A percentile compares a stretch with the other conserved stretches of the same genome.
Evolutionary conservation across 1,140 invertebrate species (phyloP).

Genomic region (Drosophila sp.): DNA sequence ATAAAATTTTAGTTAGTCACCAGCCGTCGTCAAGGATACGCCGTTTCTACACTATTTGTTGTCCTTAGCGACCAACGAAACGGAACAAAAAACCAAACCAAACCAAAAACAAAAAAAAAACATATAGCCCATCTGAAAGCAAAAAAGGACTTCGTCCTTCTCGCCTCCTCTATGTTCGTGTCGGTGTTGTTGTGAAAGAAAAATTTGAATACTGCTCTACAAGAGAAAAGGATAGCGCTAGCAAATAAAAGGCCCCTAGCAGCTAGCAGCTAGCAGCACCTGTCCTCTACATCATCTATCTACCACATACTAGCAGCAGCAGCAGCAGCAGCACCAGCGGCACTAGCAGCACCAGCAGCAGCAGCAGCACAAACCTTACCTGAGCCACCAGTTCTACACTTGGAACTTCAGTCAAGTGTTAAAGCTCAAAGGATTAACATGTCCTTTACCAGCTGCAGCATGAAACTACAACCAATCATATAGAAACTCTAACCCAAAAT

Average conservation of each 20-base stretch:
- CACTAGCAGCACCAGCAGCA: constrained; percentile 31
- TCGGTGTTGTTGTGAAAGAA: constrained; percentile 30
- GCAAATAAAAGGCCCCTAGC: constrained; percentile 67
- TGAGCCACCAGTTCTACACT: constrained; percentile 72
- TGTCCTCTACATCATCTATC: constrained; percentile 17
- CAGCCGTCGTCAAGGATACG: constrained; percentile 82
- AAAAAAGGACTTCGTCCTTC: not conserved
- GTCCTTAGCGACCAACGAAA: constrained; percentile 60
- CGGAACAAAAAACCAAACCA: not conserved
- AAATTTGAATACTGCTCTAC: constrained; percentile 47
- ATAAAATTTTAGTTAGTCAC: constrained; percentile 83
- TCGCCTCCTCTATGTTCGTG: constrained; percentile 9
- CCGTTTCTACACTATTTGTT: constrained; percentile 68
- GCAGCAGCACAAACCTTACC: constrained; percentile 56
- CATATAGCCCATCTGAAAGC: constrained; percentile 29
- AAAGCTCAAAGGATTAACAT: constrained; percentile 83
- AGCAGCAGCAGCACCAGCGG: constrained; percentile 55
- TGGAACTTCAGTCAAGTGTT: constrained; percentile 79
- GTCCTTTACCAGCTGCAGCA: constrained; percentile 62
- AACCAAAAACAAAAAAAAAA: not conserved
- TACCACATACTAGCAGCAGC: constrained; percentile 9
- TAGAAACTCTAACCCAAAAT: constrained; percentile 3
- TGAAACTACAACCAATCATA: constrained; percentile 14
- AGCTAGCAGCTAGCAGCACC: constrained; percentile 10
- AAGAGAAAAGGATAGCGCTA: constrained; percentile 64